Evolutionary conservation across 2,888 invertebrate genomes (phyloP), one percentile per base, ranked within the genome.

Genomic region (Agrotis segetum): DNA sequence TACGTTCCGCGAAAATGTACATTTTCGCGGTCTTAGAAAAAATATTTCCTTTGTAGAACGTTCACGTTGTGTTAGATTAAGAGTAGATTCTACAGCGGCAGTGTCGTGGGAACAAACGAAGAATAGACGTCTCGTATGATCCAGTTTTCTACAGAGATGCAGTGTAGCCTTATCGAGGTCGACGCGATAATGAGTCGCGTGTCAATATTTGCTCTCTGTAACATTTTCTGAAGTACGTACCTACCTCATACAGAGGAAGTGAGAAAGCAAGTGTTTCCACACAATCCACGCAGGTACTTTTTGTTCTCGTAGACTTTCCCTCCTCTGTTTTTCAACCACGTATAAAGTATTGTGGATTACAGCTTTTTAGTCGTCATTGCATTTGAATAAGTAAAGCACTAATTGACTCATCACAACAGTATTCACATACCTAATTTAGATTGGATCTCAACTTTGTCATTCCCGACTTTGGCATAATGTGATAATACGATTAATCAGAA

Each of bases 71-170:
- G 87, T 86, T 80, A 90, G 91, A 92, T 91, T 90, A 89, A 93
- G 87, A 87, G 85, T 92, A 92, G 88, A 88, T 89, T 87, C 86
- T 47, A 52, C 46, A 58, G 89, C 86, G 82, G 89, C 91, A 91
- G 91, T 90, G 92, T 93, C 96, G 95, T 96, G 96, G 94, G 96
- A 96, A 96, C 90, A 81, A 77, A 77, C 77, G 83, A 93, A 94
- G 93, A 95, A 95, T 95, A 88, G 92, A 82, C 86, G 88, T 87
- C 89, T 91, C 87, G 88, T 90, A 90, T 92, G 94, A 94, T 93
- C 94, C 92, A 95, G 94, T 95, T 96, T 95, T 93, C 94, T 92
- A 92, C 79, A 69, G 87, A 92, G 92, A 92, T 92, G 91, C 88
- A 89, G 88, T 90, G 87, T 86, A 91, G 90, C 90, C 90, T 92